Conservation (phyloP, 2,797 vertebrate species). For the Bradypodion ventrale region DNA sequence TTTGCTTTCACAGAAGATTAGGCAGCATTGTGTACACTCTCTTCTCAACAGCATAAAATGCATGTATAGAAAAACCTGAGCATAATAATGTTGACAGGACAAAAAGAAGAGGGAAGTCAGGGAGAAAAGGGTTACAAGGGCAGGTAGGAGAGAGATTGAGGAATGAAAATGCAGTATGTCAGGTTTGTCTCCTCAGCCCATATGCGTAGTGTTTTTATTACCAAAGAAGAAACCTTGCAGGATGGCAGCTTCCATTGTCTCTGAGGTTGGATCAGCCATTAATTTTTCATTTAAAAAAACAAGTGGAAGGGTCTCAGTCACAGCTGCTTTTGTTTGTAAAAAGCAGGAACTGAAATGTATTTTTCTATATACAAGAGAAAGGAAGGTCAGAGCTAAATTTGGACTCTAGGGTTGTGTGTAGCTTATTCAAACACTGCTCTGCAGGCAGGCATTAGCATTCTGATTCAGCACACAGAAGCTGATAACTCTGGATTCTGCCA, state of each 20-base stretch:
- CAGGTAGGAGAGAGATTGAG: too few relatives aligned
- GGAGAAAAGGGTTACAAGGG: neutral
- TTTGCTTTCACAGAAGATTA: constrained; percentile 34
- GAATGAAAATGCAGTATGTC: constrained; percentile 11
- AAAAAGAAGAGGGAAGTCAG: neutral
- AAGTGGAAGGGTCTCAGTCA: constrained; percentile 1
- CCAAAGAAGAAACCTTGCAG: neutral
- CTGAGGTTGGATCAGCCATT: neutral
- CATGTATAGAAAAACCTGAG: neutral
- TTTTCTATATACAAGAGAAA: neutral
- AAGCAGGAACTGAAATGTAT: neutral
- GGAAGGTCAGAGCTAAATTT: neutral
- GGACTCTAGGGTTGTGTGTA: neutral
- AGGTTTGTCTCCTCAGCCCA: neutral
- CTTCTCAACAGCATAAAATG: neutral
- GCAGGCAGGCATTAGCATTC: constrained; percentile 3
- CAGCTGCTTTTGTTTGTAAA: neutral
- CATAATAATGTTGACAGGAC: neutral
- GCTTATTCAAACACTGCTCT: constrained; percentile 16
- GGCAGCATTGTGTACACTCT: neutral
- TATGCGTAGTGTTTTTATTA: neutral
- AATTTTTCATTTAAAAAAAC: neutral
- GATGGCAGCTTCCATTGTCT: neutral
- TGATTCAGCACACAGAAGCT: neutral
- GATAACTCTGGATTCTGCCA: neutral